phyloP scores from a whole-genome alignment of 2,797 vertebrate genomes.

The Neopelma chrysocephalum region DNA sequence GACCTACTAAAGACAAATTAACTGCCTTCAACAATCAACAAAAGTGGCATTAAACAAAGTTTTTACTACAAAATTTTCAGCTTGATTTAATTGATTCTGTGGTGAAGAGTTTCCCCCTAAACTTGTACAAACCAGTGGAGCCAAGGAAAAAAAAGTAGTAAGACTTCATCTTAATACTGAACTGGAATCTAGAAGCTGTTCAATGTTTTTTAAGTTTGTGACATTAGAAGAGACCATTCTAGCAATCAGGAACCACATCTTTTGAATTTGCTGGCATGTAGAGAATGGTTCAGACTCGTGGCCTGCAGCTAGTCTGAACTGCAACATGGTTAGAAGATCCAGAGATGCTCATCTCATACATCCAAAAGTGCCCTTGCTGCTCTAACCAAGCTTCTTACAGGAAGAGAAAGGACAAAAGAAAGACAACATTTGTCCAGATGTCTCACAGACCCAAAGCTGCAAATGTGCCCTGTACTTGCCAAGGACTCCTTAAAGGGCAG shows the following conservation, averaged over 20 bases:
- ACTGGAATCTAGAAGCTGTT: background rate
- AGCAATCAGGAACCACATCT: background rate
- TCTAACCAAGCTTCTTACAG: background rate
- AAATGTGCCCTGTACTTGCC: accelerated
- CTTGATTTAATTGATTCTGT: background rate
- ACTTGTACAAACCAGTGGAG: background rate
- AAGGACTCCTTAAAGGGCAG: background rate
- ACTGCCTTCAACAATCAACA: background rate
- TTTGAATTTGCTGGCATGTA: background rate
- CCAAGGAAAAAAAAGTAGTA: background rate
- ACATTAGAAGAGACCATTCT: background rate
- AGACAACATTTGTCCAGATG: background rate
- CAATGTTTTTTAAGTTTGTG: background rate
- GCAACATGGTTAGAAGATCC: background rate
- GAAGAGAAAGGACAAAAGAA: background rate
- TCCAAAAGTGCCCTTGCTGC: background rate
- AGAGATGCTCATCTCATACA: background rate
- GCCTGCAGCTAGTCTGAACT: background rate
- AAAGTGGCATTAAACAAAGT: background rate
- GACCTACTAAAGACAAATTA: background rate
- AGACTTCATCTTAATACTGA: background rate
- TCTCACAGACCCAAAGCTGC: background rate
- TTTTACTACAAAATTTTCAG: background rate
- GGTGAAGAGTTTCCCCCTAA: background rate
- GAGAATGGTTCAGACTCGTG: background rate